Percentiles rank a stretch among this genome's conserved stretches.
Conservation (phyloP, 2,797 vertebrate species). For the Todus mexicanus region DNA sequence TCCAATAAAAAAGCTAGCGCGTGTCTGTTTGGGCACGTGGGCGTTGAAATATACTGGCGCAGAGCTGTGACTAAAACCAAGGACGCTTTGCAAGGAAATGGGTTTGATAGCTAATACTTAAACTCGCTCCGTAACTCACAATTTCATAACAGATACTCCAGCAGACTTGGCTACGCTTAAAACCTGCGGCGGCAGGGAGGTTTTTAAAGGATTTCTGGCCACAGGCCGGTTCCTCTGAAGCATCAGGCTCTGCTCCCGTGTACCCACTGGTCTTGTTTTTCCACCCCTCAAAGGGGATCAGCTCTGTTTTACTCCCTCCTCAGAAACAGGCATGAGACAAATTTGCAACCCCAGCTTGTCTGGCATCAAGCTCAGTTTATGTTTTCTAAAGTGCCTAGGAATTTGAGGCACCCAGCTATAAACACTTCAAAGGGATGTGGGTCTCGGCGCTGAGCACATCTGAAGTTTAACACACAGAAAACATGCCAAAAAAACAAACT, state of each 20-base stretch:
- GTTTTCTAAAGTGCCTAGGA: background rate
- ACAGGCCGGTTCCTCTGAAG: background rate
- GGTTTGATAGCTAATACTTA: background rate
- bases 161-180: background rate
- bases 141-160: slow-evolving; percentile 26
- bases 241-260: background rate
- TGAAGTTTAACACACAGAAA: background rate
- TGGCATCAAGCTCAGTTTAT: background rate
- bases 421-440: background rate
- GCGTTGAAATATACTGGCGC: background rate
- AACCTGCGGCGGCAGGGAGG: background rate
- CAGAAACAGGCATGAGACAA: background rate
- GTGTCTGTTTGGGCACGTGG: background rate
- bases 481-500: background rate
- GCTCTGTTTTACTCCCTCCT: background rate
- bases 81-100: background rate
- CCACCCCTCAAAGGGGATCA: background rate
- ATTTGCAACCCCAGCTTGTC: background rate
- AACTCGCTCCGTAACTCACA: slow-evolving; percentile 32
- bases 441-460: background rate
- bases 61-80: slow-evolving; percentile 23
- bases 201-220: background rate
- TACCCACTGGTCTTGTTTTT: background rate
- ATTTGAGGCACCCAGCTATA: background rate
- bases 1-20: background rate